Base-by-base conservation (phyloP, 2,113 vertebrate genomes). In the Oceanodroma tethys region DNA sequence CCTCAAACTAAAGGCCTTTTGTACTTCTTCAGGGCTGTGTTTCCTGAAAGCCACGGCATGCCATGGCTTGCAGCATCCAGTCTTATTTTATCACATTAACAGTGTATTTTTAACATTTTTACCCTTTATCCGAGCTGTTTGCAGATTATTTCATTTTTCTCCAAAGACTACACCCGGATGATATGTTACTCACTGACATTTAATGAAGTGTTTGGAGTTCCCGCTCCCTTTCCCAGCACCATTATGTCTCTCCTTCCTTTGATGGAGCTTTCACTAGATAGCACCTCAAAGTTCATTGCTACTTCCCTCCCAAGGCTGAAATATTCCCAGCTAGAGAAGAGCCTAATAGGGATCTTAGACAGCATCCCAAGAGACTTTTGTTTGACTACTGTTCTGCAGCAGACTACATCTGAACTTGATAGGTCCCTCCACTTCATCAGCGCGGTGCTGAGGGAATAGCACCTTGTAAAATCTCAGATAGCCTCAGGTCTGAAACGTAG, bases 1-100 rank as follows among this genome's bases (percentile, higher is more conserved):
- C 98, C 97, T 98, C 96, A 94, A 90, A 98, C 97, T 97, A 98
- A 98, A 98, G 96, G 96, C 96, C 97, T 98, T 98, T 97, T 98
- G 98, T 98, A 70, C 96, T 97, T 98, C 95, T 96, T 92, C 90
- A 48, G 96, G 96, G 95, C 96, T 94, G 75, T 48, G 74, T 94
- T 98, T 98, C 97, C 97, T 91, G 95, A 96, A 96, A 97, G 96
- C 96, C 92, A 52, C 2, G 30, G 90, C 42, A 32, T 90, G 97
- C 95, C 88, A 48, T 0, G 5, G 95, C 97, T 94, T 94, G 97
- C 74, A 76, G 56, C 85, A 93, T 76, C 97, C 96, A 88, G 59
- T 92, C 58, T 63, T 83, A 80, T 85, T 94, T 90, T 86, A 91
- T 96, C 90, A 59, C 82, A 90, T 93, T 95, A 93, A 72, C 86